phyloP scores from a whole-genome alignment of 2,113 vertebrate genomes.

The Athene cunicularia region DNA sequence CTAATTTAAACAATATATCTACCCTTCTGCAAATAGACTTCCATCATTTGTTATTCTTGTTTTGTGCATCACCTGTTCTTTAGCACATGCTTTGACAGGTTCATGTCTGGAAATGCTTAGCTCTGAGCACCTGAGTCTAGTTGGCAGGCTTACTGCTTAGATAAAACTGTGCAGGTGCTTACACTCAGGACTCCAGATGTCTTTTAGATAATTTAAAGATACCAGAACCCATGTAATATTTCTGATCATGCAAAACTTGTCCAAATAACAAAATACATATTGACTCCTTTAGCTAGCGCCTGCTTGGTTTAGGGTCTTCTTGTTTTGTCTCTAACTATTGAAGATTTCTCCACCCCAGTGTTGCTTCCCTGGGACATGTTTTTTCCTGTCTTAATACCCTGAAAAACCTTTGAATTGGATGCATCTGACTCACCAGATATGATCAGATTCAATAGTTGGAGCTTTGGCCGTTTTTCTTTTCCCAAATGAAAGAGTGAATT shows the following conservation, averaged over 20 bases:
- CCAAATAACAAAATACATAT: neutral
- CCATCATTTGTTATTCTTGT: neutral
- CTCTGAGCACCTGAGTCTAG: conserved; percentile 20
- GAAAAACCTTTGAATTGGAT: neutral
- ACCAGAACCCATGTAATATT: neutral
- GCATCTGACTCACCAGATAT: neutral
- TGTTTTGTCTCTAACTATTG: neutral
- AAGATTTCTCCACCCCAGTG: neutral
- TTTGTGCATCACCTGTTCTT: neutral
- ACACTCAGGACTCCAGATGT: conserved; percentile 23
- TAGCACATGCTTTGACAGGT: neutral
- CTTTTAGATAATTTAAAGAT: neutral
- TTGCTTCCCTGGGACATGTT: neutral
- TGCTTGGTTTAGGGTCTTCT: neutral
- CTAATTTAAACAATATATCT: neutral
- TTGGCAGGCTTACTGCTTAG: conserved; percentile 24
- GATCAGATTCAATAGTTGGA: neutral
- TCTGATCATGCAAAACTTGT: neutral
- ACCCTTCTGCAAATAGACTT: neutral
- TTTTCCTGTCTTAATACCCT: neutral
- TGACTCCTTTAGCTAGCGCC: neutral
- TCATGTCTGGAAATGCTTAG: conserved; percentile 36
- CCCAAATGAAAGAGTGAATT: neutral
- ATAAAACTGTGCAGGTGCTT: conserved; percentile 11
- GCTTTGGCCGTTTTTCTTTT: neutral